phyloP scores from a whole-genome alignment of 2,888 invertebrate species.

The Cataglyphis albicans region DNA sequence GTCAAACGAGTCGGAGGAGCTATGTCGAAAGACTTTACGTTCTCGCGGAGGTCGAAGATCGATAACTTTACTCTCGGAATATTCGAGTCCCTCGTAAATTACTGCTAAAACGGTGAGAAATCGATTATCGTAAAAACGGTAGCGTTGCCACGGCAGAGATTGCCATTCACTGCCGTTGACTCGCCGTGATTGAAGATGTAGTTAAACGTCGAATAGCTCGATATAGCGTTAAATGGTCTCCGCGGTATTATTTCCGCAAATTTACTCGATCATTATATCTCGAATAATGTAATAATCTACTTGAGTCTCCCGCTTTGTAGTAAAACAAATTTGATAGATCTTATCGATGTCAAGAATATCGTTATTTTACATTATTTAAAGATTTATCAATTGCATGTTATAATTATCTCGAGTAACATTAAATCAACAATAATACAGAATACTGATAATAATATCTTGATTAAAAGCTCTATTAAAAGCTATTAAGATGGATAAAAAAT shows the following conservation, averaged over 20 bases:
- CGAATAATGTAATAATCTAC: conserved; percentile 15
- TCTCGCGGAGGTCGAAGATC: conserved; percentile 47
- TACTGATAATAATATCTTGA: not conserved
- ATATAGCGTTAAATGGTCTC: conserved; percentile 4
- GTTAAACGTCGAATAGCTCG: conserved; percentile 40
- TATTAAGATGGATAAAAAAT: not conserved
- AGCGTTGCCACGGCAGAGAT: conserved; percentile 54
- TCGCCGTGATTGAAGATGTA: conserved; percentile 56
- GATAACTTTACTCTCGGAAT: conserved; percentile 49
- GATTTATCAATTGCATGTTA: not conserved
- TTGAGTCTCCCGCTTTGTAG: not conserved
- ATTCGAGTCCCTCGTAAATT: conserved; percentile 56
- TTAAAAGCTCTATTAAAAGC: not conserved
- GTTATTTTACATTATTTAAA: not conserved
- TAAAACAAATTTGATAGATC: not conserved
- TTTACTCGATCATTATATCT: not conserved
- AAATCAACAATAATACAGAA: not conserved
- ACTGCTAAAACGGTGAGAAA: conserved; percentile 57
- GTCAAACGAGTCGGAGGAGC: not conserved
- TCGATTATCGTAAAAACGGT: conserved; percentile 59
- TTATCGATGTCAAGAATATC: not conserved
- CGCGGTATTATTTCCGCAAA: conserved; percentile 14
- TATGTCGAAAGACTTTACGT: conserved; percentile 6
- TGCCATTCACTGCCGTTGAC: conserved; percentile 48
- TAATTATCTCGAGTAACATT: conserved; percentile 2